A percentile compares a stretch with the other conserved stretches of the same genome.
These are phyloP conservation scores for Epizoanthus rinbou DNA, from an alignment of 92 coral and sea anemone species.

Conservation along the genomic window DNA sequence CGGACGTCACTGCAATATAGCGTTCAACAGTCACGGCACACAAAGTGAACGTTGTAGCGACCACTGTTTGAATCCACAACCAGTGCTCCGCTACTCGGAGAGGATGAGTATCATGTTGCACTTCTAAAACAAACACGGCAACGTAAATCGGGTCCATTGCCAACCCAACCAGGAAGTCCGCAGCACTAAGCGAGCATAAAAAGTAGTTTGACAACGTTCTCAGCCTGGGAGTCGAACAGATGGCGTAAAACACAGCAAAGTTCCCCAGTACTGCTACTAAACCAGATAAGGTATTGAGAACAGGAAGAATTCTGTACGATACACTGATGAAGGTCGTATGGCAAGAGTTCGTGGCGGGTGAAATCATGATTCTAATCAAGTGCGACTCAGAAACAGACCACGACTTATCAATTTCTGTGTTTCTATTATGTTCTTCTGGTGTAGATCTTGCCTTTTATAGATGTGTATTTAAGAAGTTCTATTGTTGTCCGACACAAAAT, in stretches of 20 bases:
- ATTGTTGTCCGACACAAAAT: constrained; percentile 1
- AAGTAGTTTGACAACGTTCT: constrained; percentile 54
- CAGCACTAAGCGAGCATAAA: constrained; percentile 47
- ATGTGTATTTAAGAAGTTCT: not conserved
- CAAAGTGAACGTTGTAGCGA: constrained; percentile 72
- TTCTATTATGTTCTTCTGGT: not conserved
- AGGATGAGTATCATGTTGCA: constrained; percentile 43
- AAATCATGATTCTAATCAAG: not conserved
- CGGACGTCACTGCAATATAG: constrained; percentile 64
- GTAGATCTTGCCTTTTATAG: not conserved
- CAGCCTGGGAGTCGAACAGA: constrained; percentile 38
- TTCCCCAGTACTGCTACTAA: constrained; percentile 26
- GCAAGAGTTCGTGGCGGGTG: not conserved
- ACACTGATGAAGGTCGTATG: not conserved
- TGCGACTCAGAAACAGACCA: not conserved
- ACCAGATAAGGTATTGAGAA: constrained; percentile 3
- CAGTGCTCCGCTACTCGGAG: constrained; percentile 59
- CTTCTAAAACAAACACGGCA: constrained; percentile 40
- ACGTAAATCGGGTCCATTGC: constrained; percentile 55
- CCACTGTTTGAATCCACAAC: constrained; percentile 79
- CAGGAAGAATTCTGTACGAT: constrained; percentile 10
- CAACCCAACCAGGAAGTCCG: constrained; percentile 49
- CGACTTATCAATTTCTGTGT: not conserved
- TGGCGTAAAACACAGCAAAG: constrained; percentile 39
- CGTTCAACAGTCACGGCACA: constrained; percentile 82